Evolutionary conservation across 2,797 vertebrate species (phyloP).

Genomic region (Spheniscus humboldti): DNA sequence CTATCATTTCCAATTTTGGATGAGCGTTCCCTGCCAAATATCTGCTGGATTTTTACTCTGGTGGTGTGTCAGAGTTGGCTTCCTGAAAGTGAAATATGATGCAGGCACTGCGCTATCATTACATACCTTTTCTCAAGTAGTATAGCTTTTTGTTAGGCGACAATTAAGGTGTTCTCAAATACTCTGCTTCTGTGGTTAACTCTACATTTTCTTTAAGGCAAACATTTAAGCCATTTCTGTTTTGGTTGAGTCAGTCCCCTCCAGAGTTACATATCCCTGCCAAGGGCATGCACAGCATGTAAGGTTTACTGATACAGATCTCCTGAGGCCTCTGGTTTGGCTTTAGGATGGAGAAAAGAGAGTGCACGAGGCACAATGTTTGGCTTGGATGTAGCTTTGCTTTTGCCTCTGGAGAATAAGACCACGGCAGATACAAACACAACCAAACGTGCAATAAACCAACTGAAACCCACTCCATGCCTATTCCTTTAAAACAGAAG

Average conservation of each 20-base stretch:
- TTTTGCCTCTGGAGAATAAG: constrained; percentile 17
- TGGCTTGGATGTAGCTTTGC: constrained; percentile 2
- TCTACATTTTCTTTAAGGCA: neutral
- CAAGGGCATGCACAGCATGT: neutral
- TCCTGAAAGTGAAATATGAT: neutral
- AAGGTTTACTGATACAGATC: neutral
- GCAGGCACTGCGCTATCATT: neutral
- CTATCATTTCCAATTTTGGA: neutral
- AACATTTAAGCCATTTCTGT: neutral
- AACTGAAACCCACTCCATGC: neutral
- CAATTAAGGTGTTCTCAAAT: neutral
- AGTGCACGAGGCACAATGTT: neutral
- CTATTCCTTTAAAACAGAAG: neutral
- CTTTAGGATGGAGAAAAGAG: neutral
- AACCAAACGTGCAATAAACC: neutral
- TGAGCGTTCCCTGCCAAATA: neutral
- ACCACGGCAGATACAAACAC: neutral
- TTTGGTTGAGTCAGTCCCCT: neutral
- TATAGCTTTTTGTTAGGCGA: neutral
- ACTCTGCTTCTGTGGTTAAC: neutral
- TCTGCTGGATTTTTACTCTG: neutral
- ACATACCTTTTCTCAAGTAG: neutral
- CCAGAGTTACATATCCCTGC: neutral
- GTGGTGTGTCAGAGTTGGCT: neutral
- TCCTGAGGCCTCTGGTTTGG: neutral